phyloP scores from a whole-genome alignment of 2,888 invertebrate genomes.

The Sinodicranocentrus sp. region DNA sequence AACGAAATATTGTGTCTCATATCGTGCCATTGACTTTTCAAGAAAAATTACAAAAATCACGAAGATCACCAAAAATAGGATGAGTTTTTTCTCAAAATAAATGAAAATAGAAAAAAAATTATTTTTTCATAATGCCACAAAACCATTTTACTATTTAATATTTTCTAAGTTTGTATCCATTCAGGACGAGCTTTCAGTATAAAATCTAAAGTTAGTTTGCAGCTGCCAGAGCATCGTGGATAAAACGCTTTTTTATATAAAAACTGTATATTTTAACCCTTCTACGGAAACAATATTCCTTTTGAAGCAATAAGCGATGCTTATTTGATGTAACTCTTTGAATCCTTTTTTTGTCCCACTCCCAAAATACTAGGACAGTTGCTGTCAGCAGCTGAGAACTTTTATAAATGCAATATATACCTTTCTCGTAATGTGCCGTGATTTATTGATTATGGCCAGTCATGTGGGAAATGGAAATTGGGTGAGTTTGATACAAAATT shows the following conservation, averaged over 20 bases:
- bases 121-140: no score
- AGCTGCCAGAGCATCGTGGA: constrained; percentile 6
- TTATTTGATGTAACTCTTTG: constrained; percentile 40
- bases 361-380: constrained; percentile 4
- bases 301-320: neutral
- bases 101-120: no score
- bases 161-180: no score
- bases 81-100: no score
- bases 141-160: no score
- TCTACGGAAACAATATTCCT: neutral
- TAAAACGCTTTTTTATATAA: neutral
- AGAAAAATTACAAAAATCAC: constrained; percentile 10
- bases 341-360: neutral
- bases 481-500: constrained; percentile 18
- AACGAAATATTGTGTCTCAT: no score
- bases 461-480: constrained; percentile 45
- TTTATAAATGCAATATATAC: neutral
- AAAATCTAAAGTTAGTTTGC: neutral
- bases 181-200: no score
- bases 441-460: constrained; percentile 42
- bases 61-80: neutral
- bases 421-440: constrained; percentile 20
- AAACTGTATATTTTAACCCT: neutral
- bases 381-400: constrained; percentile 6
- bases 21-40: constrained; percentile 23